Evolutionary conservation across 2,888 invertebrate genomes (phyloP), one percentile per base, ranked within the genome.

Genomic region (Epinotia nisella): DNA sequence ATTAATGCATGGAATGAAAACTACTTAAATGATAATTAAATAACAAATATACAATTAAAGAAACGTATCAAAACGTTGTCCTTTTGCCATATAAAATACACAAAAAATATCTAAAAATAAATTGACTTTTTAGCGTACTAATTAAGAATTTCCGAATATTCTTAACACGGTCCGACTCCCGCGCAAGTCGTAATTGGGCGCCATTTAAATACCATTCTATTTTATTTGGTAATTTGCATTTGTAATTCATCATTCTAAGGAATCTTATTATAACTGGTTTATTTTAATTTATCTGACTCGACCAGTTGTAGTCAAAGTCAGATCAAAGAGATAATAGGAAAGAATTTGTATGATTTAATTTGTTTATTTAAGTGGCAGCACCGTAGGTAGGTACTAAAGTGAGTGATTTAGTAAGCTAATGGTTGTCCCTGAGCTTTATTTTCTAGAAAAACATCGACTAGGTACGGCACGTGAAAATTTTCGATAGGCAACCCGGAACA

Each of bases 181-280:
- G 45, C 45, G 21, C 51, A 60, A 17, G 1, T 19, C n/a, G 19
- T 64, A 70, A 56, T 41, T 70, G 70, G 64, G 58, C 51, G 15
- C 13, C 17, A 60, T 66, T 71, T 35, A 60, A 55, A 71, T 35
- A 35, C 65, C 53, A 45, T 13, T 29, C 35, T 17, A 19, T 66
- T 66, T 60, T 60, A 71, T 66, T 66, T 19, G 41, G 3, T 53
- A 60, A 71, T 61, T 67, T 55, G 29, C 29, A 67, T 60, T 41
- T 21, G 39, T 67, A 61, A 67, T 55, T 66, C 41, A 45, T 71
- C 45, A 66, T 71, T 60, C 39, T 53, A 49, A 24, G 53, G 51
- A 69, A 53, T 51, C 19, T 60, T 66, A 29, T 66, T 15, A 53
- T 70, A 53, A 61, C 13, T 56, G 39, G 64, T 53, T 13, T 53